Percentiles rank a stretch among this genome's conserved stretches.
These are phyloP conservation scores for Galemys pyrenaicus DNA, from an alignment of 2,113 vertebrate genomes.

Conservation along the genomic window DNA sequence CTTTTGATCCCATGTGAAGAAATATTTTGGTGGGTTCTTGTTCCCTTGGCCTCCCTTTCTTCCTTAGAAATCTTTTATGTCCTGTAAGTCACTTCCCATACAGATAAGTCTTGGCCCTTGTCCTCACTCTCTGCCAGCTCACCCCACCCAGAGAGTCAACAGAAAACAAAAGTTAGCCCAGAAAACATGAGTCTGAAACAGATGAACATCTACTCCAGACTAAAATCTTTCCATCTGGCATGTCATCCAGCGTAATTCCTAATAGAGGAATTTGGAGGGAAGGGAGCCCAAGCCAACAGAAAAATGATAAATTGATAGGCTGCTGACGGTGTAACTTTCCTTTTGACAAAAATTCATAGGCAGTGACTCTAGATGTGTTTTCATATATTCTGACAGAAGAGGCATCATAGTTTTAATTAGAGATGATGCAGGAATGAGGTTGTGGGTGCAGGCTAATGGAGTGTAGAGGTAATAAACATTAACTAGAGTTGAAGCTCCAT, in stretches of 20 bases:
- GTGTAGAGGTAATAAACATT: neutral
- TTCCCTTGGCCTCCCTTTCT: neutral
- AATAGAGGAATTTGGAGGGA: neutral
- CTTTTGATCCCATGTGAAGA: neutral
- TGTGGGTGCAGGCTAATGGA: neutral
- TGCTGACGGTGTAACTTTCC: neutral
- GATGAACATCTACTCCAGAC: neutral
- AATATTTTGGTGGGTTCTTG: neutral
- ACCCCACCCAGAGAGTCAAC: neutral
- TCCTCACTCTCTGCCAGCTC: neutral
- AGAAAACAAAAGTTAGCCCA: slow-evolving; percentile 14
- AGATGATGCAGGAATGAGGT: neutral
- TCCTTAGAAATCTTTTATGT: neutral
- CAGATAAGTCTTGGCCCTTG: neutral
- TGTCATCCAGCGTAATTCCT: neutral
- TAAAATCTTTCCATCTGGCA: neutral
- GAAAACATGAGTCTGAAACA: neutral
- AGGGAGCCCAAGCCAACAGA: neutral
- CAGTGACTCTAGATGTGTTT: neutral
- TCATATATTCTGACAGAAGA: neutral
- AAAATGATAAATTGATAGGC: neutral
- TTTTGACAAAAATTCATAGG: neutral
- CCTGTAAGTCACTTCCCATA: neutral
- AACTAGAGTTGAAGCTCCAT: neutral
- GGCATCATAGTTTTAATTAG: neutral